These are phyloP conservation scores for Epistrophe grossulariae DNA, from an alignment of 2,888 invertebrate species.

Conservation along the genomic window DNA sequence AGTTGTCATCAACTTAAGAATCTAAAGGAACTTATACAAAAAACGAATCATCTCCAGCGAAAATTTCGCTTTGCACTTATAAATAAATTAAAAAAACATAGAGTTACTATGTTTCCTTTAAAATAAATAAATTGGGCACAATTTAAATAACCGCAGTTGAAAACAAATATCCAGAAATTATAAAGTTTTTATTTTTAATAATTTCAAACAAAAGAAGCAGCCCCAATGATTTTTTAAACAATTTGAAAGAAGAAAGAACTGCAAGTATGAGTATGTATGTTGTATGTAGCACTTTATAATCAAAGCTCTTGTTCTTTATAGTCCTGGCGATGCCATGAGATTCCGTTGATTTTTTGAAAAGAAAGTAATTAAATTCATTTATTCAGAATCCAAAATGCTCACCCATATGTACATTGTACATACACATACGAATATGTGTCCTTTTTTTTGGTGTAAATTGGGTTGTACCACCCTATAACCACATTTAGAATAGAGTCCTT, in stretches of 20 bases:
- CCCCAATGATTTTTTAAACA: neutral
- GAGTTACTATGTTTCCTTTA: too few relatives aligned
- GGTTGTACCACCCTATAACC: neutral
- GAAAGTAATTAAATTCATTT: conserved; percentile 61
- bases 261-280: neutral
- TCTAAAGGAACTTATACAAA: too few relatives aligned
- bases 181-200: too few relatives aligned
- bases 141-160: too few relatives aligned
- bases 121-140: too few relatives aligned
- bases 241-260: neutral
- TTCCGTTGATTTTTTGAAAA: conserved; percentile 5
- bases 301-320: neutral
- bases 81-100: too few relatives aligned
- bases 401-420: neutral
- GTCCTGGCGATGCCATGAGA: neutral
- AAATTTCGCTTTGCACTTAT: too few relatives aligned
- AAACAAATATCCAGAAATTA: too few relatives aligned
- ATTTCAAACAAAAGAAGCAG: neutral
- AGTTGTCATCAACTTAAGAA: too few relatives aligned
- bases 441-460: neutral
- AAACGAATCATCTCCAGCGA: too few relatives aligned
- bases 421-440: conserved; percentile 11
- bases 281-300: neutral
- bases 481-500: conserved; percentile 17
- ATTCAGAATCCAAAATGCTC: conserved; percentile 44